These are phyloP conservation scores for Neoscelio sp. DNA, from an alignment of 2,888 invertebrate species.

Conservation along the genomic window DNA sequence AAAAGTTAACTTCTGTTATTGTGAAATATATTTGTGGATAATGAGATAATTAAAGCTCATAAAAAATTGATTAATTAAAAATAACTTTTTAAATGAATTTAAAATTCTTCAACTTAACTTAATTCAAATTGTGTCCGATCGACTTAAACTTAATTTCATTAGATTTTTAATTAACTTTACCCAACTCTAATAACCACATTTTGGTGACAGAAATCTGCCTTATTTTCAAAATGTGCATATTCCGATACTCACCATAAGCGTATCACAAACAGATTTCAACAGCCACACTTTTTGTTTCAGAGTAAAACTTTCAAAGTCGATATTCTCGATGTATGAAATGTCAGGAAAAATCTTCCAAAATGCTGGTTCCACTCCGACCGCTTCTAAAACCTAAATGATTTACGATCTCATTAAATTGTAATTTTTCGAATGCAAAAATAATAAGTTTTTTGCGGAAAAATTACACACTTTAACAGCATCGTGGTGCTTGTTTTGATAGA, in stretches of 20 bases:
- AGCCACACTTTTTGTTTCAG: conserved; percentile 85
- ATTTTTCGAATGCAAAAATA: conserved; percentile 4
- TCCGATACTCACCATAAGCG: conserved; percentile 75
- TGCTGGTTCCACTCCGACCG: conserved; percentile 84
- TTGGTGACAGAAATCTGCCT: too few relatives aligned
- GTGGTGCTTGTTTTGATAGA: conserved; percentile 81
- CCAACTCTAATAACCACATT: too few relatives aligned
- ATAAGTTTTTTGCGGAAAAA: not conserved
- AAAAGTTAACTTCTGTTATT: too few relatives aligned
- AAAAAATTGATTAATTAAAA: too few relatives aligned
- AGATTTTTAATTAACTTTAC: too few relatives aligned
- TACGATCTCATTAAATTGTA: conserved; percentile 42
- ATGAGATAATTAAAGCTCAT: too few relatives aligned
- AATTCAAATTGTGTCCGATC: too few relatives aligned
- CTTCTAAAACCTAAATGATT: conserved; percentile 82
- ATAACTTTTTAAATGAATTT: too few relatives aligned
- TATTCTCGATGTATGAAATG: conserved; percentile 83
- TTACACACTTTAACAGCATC: conserved; percentile 78
- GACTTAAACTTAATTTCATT: too few relatives aligned
- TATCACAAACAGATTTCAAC: conserved; percentile 85
- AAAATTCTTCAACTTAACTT: too few relatives aligned
- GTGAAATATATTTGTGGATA: too few relatives aligned
- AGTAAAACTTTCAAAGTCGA: conserved; percentile 84
- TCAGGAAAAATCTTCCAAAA: conserved; percentile 85
- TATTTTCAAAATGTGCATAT: conserved; percentile 11